Evolutionary conservation across 2,113 vertebrate species (phyloP).

Genomic region (Helogale parvula): DNA sequence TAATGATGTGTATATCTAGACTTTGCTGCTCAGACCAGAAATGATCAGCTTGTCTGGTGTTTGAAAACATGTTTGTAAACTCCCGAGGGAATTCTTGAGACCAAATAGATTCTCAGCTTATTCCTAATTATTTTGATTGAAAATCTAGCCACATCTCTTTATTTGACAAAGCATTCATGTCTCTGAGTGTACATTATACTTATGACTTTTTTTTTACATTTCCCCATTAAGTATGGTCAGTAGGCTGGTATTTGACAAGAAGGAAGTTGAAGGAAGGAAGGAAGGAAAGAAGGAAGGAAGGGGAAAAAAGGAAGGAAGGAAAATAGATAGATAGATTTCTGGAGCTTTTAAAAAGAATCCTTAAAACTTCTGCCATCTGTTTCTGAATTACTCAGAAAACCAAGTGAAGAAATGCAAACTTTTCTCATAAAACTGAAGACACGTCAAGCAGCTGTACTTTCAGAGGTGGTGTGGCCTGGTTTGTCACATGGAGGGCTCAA

Average conservation of each 20-base stretch:
- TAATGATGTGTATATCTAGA: background rate
- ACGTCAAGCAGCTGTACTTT: background rate
- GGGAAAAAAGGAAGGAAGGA: background rate
- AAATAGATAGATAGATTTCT: background rate
- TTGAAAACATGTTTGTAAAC: background rate
- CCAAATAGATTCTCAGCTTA: background rate
- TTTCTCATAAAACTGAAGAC: background rate
- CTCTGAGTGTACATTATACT: background rate
- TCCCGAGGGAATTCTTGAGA: background rate
- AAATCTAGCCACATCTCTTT: background rate
- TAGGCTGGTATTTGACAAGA: background rate
- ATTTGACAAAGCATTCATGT: background rate
- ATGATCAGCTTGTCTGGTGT: background rate
- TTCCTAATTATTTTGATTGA: background rate
- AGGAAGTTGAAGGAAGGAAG: background rate
- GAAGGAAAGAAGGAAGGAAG: background rate
- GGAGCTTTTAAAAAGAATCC: background rate
- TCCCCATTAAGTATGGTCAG: background rate
- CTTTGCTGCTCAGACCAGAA: background rate
- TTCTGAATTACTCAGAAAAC: constrained; percentile 50
- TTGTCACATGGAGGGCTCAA: background rate
- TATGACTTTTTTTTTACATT: background rate
- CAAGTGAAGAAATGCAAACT: constrained; percentile 39
- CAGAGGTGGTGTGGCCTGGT: background rate
- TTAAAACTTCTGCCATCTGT: constrained; percentile 54